phyloP scores from a whole-genome alignment of 1,140 invertebrate species.

The Amyelois transitella region DNA sequence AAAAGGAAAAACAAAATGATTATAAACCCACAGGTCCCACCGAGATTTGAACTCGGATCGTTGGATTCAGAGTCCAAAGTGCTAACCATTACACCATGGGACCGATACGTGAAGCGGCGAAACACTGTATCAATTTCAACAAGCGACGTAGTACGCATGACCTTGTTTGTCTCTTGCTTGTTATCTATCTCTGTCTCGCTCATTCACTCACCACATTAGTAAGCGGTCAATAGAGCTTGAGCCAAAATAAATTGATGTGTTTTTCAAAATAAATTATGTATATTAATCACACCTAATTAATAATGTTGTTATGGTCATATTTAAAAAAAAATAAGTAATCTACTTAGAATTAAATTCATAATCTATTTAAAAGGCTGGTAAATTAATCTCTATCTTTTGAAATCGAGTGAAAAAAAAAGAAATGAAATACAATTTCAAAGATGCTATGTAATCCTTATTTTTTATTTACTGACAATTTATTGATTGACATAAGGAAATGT shows the following conservation, averaged over 20 bases:
- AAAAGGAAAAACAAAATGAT: conserved; percentile 17
- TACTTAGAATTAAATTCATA: no score
- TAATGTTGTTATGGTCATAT: no score
- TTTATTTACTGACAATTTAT: no score
- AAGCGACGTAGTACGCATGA: conserved; percentile 17
- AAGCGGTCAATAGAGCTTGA: neutral
- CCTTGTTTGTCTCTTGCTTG: conserved; percentile 6
- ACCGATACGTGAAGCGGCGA: conserved; percentile 53
- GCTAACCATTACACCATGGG: conserved; percentile 87
- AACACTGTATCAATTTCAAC: conserved; percentile 3
- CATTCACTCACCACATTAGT: neutral
- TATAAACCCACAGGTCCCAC: conserved; percentile 75
- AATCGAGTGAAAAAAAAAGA: no score
- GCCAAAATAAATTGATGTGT: neutral
- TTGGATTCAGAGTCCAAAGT: conserved; percentile 90
- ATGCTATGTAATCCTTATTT: no score
- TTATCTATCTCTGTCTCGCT: neutral
- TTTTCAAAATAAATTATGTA: neutral
- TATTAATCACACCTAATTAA: neutral
- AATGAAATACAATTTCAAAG: no score
- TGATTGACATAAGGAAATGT: no score
- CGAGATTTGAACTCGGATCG: conserved; percentile 88
- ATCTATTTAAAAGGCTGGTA: no score
- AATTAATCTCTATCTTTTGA: no score
- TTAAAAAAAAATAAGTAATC: no score